Percentiles rank a stretch among this genome's conserved stretches.
Evolutionary conservation across 2,888 invertebrate genomes (phyloP).

Genomic region (Xylota sylvarum): DNA sequence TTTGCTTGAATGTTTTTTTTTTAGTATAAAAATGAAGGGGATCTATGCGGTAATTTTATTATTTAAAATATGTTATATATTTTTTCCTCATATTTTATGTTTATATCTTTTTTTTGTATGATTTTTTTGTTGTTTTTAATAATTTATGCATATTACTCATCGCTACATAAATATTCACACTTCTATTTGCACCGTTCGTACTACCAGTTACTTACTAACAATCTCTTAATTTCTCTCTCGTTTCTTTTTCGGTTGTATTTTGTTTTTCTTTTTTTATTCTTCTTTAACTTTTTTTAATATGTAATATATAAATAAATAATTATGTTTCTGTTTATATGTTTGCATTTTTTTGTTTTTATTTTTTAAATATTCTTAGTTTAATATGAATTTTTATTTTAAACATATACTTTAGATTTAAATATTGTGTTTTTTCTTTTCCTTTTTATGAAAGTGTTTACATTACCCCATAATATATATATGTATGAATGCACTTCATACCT

Average conservation of each 20-base stretch:
- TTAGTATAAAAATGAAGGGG: conserved; percentile 72
- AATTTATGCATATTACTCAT: conserved; percentile 42
- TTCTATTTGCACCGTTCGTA: conserved; percentile 67
- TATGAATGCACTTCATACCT: conserved; percentile 31
- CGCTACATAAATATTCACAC: conserved; percentile 67
- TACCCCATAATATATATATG: conserved; percentile 49
- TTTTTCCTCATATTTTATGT: conserved; percentile 13
- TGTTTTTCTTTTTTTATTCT: conserved; percentile 16
- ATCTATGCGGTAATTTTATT: conserved; percentile 52
- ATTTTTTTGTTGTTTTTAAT: conserved; percentile 15
- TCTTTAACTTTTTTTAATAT: conserved; percentile 33
- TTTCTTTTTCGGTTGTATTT: conserved; percentile 43
- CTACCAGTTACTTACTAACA: conserved; percentile 72
- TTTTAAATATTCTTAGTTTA: conserved; percentile 45
- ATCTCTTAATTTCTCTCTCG: conserved; percentile 73
- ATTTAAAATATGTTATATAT: conserved; percentile 53
- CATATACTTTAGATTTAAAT: conserved; percentile 39
- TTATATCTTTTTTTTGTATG: conserved; percentile 10
- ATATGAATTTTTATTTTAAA: conserved; percentile 28
- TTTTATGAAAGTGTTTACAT: conserved; percentile 46
- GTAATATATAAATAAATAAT: conserved; percentile 64
- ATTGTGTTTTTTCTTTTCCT: conserved; percentile 20
- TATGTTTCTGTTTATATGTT: conserved; percentile 45
- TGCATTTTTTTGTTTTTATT: conserved; percentile 19
- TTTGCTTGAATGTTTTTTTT: conserved; percentile 38